A percentile compares a stretch with the other conserved stretches of the same genome.
Evolutionary conservation across 1,140 invertebrate genomes (phyloP).

Genomic region (Drosophila pachea): DNA sequence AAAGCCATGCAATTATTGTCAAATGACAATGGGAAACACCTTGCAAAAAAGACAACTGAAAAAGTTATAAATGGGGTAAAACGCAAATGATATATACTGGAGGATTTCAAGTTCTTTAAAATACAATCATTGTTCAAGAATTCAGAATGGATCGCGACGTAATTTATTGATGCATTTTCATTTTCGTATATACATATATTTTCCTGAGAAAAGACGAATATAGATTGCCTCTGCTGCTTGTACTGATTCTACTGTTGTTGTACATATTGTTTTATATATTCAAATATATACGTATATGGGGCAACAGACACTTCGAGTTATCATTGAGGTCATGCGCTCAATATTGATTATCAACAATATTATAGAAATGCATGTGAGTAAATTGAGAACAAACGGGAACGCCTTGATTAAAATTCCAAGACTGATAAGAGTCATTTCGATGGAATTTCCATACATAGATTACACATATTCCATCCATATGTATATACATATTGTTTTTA

Average conservation of each 20-base stretch:
- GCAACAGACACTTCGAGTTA: slow-evolving; percentile 10
- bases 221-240: too few relatives aligned
- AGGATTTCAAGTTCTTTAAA: background rate
- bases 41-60: too few relatives aligned
- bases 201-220: too few relatives aligned
- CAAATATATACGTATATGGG: background rate
- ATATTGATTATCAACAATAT: slow-evolving; percentile 40
- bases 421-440: slow-evolving; percentile 23
- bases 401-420: slow-evolving; percentile 8
- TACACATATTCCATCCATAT: too few relatives aligned
- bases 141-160: slow-evolving; percentile 1
- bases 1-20: slow-evolving; percentile 5
- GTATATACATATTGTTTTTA: background rate
- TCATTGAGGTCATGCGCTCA: slow-evolving; percentile 50
- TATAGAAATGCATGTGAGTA: background rate
- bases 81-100: too few relatives aligned
- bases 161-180: slow-evolving; percentile 3
- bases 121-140: slow-evolving; percentile 28
- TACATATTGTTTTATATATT: background rate
- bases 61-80: too few relatives aligned
- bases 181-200: background rate
- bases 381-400: slow-evolving; percentile 10
- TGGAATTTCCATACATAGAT: background rate
- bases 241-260: too few relatives aligned
- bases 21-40: background rate